Base-by-base conservation (phyloP, 1,140 invertebrate genomes). In the Eupeodes corollae region DNA sequence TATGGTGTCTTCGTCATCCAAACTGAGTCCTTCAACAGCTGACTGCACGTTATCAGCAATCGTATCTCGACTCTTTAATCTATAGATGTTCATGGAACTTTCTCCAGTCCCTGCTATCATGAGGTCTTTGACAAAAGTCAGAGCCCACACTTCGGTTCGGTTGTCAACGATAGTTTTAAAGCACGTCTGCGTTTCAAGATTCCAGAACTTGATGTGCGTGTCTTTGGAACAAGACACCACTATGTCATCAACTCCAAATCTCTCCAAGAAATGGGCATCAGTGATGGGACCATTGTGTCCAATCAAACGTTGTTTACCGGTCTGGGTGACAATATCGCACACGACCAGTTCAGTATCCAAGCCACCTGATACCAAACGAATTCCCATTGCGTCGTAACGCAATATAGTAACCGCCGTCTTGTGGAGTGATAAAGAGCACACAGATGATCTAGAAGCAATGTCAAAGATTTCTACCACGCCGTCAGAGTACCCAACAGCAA, bases 141-240 rank as follows among this genome's bases (percentile, higher is more conserved):
- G 65, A n/a, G 78, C 75, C 84, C 91, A 96, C 21, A 98, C 82
- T 71, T 88, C 84, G 50, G 82, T 79, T 61, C 79, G 75, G 70
- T 88, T 83, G 45, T 83, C 84, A 39, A 82, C 78, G 15, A 99
- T 71, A 9, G 96, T 99, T 67, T 90, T 88, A 58, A 98, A 98
- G 69, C 95, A 98, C 61, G 93, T 88, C 58, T 94, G 85, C 18
- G 87, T 95, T 51, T 88, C 82, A 45, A 98, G 70, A 73, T 98
- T 91, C 95, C 95, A 99, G 65, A 99, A 94, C 65, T 98, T 98
- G 0, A 99, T 78, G 67, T 89, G 89, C 13, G 86, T 86, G 68
- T 99, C 96, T 69, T 91, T 95, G 2, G 92, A 96, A 44, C 84
- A 80, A 52, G 91, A 89, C 10, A 99, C 75, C 13, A 97, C 61